Evolutionary conservation across 2,888 invertebrate genomes (phyloP).

Genomic region (Lasioglossum zephyrum): DNA sequence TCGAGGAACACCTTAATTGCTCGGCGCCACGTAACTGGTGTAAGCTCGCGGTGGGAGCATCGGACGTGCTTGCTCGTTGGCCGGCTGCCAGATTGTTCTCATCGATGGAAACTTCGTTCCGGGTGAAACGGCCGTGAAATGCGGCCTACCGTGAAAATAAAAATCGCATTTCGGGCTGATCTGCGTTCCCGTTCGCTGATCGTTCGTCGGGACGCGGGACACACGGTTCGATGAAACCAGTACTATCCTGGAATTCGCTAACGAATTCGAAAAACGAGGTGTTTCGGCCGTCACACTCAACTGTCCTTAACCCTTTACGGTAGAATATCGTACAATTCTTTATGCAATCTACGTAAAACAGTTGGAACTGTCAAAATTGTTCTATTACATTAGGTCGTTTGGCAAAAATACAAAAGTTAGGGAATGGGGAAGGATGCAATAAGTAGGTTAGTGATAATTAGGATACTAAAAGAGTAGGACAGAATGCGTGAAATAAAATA

Average conservation of each 20-base stretch:
- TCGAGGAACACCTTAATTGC: constrained; percentile 35
- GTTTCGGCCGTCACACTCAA: not conserved
- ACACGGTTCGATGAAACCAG: not conserved
- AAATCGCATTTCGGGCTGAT: constrained; percentile 3
- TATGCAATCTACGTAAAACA: no score
- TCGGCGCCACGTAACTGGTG: constrained; percentile 20
- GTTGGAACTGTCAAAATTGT: no score
- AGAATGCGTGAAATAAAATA: no score
- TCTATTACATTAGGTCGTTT: no score
- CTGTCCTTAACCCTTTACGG: not conserved
- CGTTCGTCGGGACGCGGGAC: not conserved
- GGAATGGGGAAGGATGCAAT: no score
- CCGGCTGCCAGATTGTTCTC: not conserved
- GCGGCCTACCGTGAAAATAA: constrained; percentile 18
- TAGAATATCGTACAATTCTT: not conserved
- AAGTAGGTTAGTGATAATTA: no score
- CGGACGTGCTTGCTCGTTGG: not conserved
- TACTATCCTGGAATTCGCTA: not conserved
- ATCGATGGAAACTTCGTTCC: not conserved
- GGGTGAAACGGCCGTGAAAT: not conserved
- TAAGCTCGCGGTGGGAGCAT: not conserved
- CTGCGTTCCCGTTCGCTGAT: not conserved
- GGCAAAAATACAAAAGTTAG: no score
- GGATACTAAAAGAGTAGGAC: no score
- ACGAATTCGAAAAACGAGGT: not conserved